These are phyloP conservation scores for Cotesia congregata DNA, from an alignment of 2,888 invertebrate genomes.

Conservation along the genomic window DNA sequence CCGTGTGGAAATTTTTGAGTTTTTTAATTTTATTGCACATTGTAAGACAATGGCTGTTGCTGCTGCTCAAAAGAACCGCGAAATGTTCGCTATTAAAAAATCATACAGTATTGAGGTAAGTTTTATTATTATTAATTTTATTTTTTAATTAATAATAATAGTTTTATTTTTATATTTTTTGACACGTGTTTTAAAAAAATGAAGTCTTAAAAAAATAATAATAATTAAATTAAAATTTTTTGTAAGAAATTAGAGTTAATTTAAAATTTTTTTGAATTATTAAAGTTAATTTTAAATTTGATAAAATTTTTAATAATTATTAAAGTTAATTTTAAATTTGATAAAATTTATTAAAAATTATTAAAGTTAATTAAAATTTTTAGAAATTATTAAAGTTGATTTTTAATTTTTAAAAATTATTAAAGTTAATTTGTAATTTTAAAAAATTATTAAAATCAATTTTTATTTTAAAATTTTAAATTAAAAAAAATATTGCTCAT, in stretches of 20 bases:
- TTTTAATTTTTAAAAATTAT: too few relatives aligned
- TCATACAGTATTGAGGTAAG: constrained; percentile 98
- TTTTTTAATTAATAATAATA: neutral
- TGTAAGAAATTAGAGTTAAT: neutral
- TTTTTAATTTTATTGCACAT: constrained; percentile 4
- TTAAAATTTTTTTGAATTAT: neutral
- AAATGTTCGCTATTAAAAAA: constrained; percentile 97
- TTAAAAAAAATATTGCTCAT: neutral
- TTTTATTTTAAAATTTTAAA: neutral
- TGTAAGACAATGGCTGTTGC: constrained; percentile 84
- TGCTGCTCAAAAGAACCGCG: constrained; percentile 93
- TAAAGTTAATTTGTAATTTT: too few relatives aligned
- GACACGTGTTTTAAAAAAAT: too few relatives aligned
- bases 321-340: neutral
- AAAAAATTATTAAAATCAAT: constrained; percentile 7
- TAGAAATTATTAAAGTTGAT: too few relatives aligned
- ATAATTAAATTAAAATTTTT: too few relatives aligned
- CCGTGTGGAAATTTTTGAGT: constrained; percentile 37
- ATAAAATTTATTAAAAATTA: too few relatives aligned
- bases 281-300: neutral
- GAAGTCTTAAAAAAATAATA: too few relatives aligned
- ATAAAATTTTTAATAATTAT: neutral
- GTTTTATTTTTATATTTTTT: too few relatives aligned
- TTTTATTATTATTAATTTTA: constrained; percentile 33
- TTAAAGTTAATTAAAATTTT: too few relatives aligned